These are phyloP conservation scores for Neotragus pygmaeus DNA, from an alignment of 2,113 vertebrate genomes.

Conservation along the genomic window DNA sequence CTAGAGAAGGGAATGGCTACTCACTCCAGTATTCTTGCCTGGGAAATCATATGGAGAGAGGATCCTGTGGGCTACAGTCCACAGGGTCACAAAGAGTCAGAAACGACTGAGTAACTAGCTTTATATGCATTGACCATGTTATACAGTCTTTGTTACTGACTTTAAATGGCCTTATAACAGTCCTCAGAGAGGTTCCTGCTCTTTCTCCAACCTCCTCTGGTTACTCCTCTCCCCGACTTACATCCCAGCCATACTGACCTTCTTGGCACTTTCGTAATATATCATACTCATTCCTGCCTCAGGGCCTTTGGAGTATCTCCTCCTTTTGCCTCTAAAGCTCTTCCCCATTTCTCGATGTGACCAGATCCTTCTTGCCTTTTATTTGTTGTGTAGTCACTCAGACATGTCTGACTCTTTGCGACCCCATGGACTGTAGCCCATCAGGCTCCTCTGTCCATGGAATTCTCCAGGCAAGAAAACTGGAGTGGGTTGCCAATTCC, in stretches of 20 bases:
- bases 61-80: background rate
- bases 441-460: background rate
- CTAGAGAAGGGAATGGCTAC: background rate
- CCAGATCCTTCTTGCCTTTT: background rate
- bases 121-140: background rate
- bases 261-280: background rate
- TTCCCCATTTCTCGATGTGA: background rate
- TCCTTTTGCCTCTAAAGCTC: background rate
- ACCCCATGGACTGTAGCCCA: background rate
- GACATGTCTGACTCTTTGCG: background rate
- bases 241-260: background rate
- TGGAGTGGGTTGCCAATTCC: background rate
- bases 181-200: rapidly evolving
- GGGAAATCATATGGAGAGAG: background rate
- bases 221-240: rapidly evolving
- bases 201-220: background rate
- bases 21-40: background rate
- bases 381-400: background rate
- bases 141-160: background rate
- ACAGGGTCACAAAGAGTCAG: background rate
- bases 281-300: background rate
- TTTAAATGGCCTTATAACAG: background rate
- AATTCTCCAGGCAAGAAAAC: background rate
- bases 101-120: background rate
- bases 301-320: background rate